Base-by-base conservation (phyloP, 2,888 invertebrate genomes). In the Monochamus alternatus region DNA sequence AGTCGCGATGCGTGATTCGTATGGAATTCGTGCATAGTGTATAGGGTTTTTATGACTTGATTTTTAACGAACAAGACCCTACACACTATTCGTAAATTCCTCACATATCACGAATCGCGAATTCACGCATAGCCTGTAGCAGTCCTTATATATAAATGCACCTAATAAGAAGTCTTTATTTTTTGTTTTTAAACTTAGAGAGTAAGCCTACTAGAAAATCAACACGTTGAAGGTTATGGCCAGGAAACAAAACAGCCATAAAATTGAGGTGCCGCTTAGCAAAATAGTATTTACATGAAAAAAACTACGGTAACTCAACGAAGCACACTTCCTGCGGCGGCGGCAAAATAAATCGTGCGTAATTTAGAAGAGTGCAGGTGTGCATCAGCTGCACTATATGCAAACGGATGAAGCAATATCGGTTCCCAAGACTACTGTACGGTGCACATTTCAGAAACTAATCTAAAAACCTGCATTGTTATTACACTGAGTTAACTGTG, bases 371-470 rank as follows among this genome's bases (percentile, higher is more conserved):
- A 44, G 2, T 65, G 65, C 44, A 65, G 65, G 44, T 65, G 65
- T 65, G n/a, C 65, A 51, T 22, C 43, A 65, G 65, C 30, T 44
- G 31, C 38, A 31, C 52, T 66, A 31, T 14, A 66, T 52, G 12
- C 52, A n/a, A 66, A 55, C 66, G 66, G 66, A 66, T 55, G 52
- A 32, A 66, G n/a, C 10, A 32, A 52, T 66, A 66, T 66, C 66
- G 9, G 5, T 31, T 66, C 51, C 5, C 66, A 43, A 43, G n/a
- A 55, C 55, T 55, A 7, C 55, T 55, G 22, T 22, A 22, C 0
- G 22, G 22, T 22, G 55, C n/a, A 5, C 10, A 8, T 14, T 55
- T 22, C n/a, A 4, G 55, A 55, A 55, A 55, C n/a, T 5, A 55
- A 55, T 55, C 1, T n/a, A 7, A 14, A 7, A n/a, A 12, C n/a